Evolutionary conservation across 2,113 vertebrate genomes (phyloP).

Genomic region (Clarias magur): DNA sequence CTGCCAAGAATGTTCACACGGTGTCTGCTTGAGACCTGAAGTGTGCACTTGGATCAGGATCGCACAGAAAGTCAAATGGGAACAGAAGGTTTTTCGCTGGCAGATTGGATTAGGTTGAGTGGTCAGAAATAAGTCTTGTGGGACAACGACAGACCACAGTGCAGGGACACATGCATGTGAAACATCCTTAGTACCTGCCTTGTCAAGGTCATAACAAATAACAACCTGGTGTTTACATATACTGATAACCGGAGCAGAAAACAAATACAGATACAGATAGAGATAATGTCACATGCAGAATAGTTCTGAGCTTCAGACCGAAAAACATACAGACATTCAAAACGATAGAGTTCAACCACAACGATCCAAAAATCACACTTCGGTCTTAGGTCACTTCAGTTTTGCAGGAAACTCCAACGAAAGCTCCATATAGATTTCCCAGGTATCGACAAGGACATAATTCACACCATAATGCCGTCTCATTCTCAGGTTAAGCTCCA

Average conservation of each 20-base stretch:
- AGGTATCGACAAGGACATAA: slow-evolving; percentile 61
- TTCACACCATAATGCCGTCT: slow-evolving; percentile 70
- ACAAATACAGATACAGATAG: background rate
- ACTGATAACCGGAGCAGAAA: background rate
- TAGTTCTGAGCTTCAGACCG: background rate
- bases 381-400: slow-evolving; percentile 43
- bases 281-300: background rate
- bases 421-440: slow-evolving; percentile 52
- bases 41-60: background rate
- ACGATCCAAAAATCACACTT: background rate
- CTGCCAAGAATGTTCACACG: too few relatives aligned
- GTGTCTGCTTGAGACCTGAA: background rate
- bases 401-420: slow-evolving; percentile 7
- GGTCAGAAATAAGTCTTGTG: background rate
- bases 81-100: background rate
- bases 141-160: background rate
- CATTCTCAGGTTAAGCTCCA: slow-evolving; percentile 66
- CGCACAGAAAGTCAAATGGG: background rate
- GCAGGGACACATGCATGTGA: background rate
- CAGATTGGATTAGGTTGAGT: background rate
- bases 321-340: background rate
- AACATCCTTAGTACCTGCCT: background rate
- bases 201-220: background rate
- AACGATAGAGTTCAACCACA: too few relatives aligned
- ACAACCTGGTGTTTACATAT: background rate